phyloP scores from a whole-genome alignment of 2,797 vertebrate species.

The Rhadinocentrus ornatus region DNA sequence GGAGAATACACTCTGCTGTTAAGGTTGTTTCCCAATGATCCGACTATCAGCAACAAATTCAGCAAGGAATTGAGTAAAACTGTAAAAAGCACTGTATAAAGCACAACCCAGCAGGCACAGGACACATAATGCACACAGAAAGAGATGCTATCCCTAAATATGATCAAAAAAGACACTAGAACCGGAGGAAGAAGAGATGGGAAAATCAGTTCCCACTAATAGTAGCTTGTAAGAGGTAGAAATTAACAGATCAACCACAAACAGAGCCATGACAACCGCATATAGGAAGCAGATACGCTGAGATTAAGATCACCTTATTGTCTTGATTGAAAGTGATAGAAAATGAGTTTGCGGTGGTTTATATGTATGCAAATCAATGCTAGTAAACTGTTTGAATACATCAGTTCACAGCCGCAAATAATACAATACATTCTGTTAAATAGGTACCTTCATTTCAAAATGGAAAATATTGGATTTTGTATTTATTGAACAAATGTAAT shows the following conservation, averaged over 20 bases:
- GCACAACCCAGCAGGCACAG: conserved; percentile 47
- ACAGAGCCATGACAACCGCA: neutral
- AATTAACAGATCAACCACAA: neutral
- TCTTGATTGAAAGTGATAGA: neutral
- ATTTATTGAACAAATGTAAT: too few relatives aligned
- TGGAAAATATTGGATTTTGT: neutral
- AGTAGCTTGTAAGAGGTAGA: neutral
- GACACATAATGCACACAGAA: conserved; percentile 41
- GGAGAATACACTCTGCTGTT: conserved; percentile 56
- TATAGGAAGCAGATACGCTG: neutral
- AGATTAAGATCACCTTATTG: neutral
- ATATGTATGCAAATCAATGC: neutral
- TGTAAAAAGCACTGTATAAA: conserved; percentile 37
- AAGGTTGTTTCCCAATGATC: conserved; percentile 54
- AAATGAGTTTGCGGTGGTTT: neutral
- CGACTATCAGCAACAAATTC: conserved; percentile 37
- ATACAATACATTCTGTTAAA: neutral
- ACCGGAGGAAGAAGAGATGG: conserved; percentile 30
- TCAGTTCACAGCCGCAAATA: neutral
- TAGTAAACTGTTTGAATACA: neutral
- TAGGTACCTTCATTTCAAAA: neutral
- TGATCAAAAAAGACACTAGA: conserved; percentile 43
- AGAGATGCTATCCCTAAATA: conserved; percentile 36
- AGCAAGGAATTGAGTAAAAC: conserved; percentile 56
- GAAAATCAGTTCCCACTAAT: neutral